These are phyloP conservation scores for Pachycephala philippinensis DNA, from an alignment of 2,113 vertebrate species.

Conservation along the genomic window DNA sequence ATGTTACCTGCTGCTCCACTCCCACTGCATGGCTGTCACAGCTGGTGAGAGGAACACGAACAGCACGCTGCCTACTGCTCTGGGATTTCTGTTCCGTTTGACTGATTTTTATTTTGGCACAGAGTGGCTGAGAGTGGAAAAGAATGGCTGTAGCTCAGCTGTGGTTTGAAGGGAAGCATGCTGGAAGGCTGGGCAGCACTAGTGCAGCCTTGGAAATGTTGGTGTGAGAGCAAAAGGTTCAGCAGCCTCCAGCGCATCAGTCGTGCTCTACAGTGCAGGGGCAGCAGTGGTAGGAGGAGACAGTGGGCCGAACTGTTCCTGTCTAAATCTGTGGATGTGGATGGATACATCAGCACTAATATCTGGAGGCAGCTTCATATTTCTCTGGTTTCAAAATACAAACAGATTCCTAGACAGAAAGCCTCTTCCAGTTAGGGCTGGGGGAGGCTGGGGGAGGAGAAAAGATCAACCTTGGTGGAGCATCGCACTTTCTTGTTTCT, in stretches of 20 bases:
- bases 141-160: background rate
- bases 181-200: background rate
- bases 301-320: background rate
- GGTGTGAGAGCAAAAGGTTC: background rate
- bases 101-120: conserved; percentile 36
- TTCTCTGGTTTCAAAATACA: background rate
- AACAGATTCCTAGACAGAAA: background rate
- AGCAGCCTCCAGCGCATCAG: background rate
- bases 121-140: background rate
- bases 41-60: conserved; percentile 4
- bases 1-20: background rate
- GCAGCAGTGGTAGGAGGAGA: background rate
- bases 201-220: background rate
- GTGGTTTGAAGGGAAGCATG: background rate
- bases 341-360: background rate
- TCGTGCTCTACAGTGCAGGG: rapidly evolving
- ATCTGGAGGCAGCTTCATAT: background rate
- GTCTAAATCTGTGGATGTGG: background rate
- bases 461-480: background rate
- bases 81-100: background rate
- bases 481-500: background rate
- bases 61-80: background rate
- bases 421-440: background rate
- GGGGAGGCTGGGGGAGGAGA: background rate
- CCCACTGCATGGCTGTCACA: conserved; percentile 5